Evolutionary conservation across 2,113 vertebrate species (phyloP), one percentile per base, ranked within the genome.

Genomic region (Nerophis lumbriciformis): DNA sequence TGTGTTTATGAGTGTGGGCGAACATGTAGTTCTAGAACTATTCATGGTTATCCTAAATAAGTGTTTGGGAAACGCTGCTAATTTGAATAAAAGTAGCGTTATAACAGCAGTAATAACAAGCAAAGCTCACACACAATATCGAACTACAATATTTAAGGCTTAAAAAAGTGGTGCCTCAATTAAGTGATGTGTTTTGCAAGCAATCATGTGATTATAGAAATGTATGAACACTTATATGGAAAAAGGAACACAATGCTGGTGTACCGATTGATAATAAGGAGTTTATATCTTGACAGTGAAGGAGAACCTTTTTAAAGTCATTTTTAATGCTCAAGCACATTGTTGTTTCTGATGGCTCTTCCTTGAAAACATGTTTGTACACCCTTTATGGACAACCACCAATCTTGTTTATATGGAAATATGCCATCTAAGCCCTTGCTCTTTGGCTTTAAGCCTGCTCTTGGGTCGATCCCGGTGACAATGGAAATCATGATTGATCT

Each of bases 401-500:
- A 44, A 44, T 44, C 55, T 44, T 57, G 39, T 57, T 57, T 21
- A 42, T 38, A 19, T 44, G n/a, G 55, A 57, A 19, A 44, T 57
- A n/a, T 6, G 13, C 21, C 53, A 15, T 54, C 37, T 10, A 42
- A 9, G 38, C n/a, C 42, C 38, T 11, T 16, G 8, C 16, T 44
- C 7, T 8, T 8, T 39, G 53, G 15, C 36, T 48, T 48, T 28
- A 48, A 60, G 12, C 58, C 45, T 6, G 45, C 53, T 59, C 48
- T 59, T 55, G 1, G 35, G 79, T 78, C 76, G 69, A 65, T 72
- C 60, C 69, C 15, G 12, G 53, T 47, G 64, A 81, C 79, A 88
- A 87, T 78, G 63, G 42, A 74, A 81, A 86, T 79, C 79, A 75
- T 82, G 82, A 90, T 88, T 83, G 86, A 90, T 88, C 72, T 62